Evolutionary conservation across 2,888 invertebrate species (phyloP).

Genomic region (Chaitophorus viminalis): DNA sequence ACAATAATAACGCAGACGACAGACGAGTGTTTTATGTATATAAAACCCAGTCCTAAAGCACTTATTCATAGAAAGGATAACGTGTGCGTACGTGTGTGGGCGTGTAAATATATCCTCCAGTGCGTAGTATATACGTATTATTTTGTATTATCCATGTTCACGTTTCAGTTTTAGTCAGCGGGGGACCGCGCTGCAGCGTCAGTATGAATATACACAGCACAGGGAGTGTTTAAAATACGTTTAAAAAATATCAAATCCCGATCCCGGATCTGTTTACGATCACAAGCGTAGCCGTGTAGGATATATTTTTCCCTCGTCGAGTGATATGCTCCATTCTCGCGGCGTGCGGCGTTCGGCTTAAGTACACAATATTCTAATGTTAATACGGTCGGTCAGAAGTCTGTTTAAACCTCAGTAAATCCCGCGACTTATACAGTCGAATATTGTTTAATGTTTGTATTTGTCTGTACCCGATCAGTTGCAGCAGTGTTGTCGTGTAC

Average conservation of each 20-base stretch:
- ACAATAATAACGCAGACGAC: slow-evolving; percentile 8
- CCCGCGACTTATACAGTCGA: too few species aligned
- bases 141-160: too few species aligned
- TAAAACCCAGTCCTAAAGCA: not conserved
- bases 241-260: not conserved
- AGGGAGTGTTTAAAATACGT: not conserved
- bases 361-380: too few species aligned
- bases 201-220: not conserved
- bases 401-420: too few species aligned
- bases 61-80: not conserved
- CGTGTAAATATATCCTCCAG: not conserved
- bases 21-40: slow-evolving; percentile 29
- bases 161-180: slow-evolving; percentile 37
- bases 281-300: not conserved
- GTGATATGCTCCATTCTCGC: too few species aligned
- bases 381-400: too few species aligned
- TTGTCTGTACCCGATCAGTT: too few species aligned
- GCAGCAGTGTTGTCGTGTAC: too few species aligned
- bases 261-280: slow-evolving; percentile 16
- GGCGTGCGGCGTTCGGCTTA: too few species aligned
- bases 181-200: slow-evolving; percentile 17
- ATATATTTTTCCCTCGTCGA: not conserved
- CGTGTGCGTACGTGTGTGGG: not conserved
- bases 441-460: too few species aligned
- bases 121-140: too few species aligned